Conservation (phyloP, 2,113 vertebrate species). For the Seriola aureovittata region DNA sequence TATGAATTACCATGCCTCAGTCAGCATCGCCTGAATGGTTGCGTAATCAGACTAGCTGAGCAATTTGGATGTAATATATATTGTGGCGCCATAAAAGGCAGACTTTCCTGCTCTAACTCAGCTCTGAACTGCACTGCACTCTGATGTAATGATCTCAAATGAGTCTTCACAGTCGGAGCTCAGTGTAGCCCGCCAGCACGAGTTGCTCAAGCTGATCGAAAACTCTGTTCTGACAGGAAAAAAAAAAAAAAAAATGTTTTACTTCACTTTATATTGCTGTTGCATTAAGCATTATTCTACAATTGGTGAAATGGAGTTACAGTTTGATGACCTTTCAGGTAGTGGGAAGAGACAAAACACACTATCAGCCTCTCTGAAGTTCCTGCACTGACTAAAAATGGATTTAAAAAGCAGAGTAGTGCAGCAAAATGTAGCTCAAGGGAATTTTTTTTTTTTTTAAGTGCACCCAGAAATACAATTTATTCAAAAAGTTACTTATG, state of each 20-base stretch:
- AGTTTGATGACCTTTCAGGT: no score
- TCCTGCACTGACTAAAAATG: background rate
- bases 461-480: background rate
- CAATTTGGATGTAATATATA: background rate
- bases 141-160: conserved; percentile 26
- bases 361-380: background rate
- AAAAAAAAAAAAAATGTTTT: background rate
- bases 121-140: background rate
- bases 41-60: background rate
- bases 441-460: no score
- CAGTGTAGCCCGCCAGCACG: background rate
- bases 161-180: background rate
- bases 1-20: background rate
- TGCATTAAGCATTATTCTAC: background rate
- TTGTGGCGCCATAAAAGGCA: background rate
- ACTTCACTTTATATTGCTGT: conserved; percentile 1
- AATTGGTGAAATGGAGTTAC: background rate
- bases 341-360: background rate
- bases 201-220: background rate
- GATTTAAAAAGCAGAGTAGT: no score
- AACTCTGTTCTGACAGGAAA: background rate
- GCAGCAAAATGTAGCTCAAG: background rate
- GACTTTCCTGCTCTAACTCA: background rate
- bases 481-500: background rate
- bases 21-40: background rate